Percentiles rank a stretch among this genome's conserved stretches.
Conservation (phyloP, 2,797 vertebrate genomes). For the Tokudaia tokunoshimensis region DNA sequence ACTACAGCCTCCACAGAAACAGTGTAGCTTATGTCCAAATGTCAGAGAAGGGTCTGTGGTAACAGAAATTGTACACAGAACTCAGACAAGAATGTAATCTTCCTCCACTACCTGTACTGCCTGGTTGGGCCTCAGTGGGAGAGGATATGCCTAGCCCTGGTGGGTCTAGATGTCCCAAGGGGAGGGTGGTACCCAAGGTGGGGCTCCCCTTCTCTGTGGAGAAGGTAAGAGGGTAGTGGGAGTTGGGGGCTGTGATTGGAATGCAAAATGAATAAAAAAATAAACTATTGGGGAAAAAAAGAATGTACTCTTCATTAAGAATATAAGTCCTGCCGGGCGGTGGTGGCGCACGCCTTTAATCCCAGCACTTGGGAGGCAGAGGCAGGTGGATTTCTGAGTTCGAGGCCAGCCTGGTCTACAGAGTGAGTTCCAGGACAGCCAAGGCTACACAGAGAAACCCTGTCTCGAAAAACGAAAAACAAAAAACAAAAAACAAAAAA, state of each 20-base stretch:
- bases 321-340: background rate
- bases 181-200: background rate
- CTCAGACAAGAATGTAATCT: background rate
- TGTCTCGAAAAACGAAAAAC: no score
- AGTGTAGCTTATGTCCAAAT: background rate
- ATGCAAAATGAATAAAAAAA: background rate
- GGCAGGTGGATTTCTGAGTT: no score
- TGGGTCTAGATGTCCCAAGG: background rate
- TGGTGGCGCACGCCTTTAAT: no score
- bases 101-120: background rate
- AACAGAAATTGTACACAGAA: background rate
- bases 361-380: no score
- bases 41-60: background rate
- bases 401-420: no score
- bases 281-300: background rate
- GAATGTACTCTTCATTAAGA: background rate
- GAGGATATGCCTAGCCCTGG: background rate
- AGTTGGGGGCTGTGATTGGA: background rate
- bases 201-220: background rate
- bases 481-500: no score
- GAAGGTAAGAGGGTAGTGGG: background rate
- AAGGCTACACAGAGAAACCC: no score
- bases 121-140: background rate
- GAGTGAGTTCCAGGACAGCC: no score
- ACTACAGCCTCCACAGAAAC: background rate